A percentile compares a stretch with the other conserved stretches of the same genome.
Evolutionary conservation across 2,888 invertebrate genomes (phyloP).

Genomic region (Coelopa pilipes): DNA sequence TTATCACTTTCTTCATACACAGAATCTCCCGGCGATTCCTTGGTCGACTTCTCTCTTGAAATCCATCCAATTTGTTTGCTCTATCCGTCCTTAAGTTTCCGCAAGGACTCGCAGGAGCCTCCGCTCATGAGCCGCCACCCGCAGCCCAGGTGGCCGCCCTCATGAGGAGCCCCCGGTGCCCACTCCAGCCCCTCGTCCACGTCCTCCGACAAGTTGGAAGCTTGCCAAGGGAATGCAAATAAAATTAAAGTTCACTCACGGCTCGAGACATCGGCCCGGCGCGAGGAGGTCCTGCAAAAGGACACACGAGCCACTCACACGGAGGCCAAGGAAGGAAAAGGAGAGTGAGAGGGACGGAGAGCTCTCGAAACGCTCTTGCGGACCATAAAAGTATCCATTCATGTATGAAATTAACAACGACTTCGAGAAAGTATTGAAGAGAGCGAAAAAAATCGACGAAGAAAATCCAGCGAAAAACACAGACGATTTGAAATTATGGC

Average conservation of each 20-base stretch:
- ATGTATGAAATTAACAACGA: slow-evolving; percentile 64
- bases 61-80: too few species aligned
- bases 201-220: not conserved
- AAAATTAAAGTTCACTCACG: slow-evolving; percentile 34
- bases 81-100: not conserved
- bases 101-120: not conserved
- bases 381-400: slow-evolving; percentile 53
- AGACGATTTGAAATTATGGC: slow-evolving; percentile 7
- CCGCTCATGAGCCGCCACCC: not conserved
- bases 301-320: not conserved
- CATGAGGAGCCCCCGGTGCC: not conserved
- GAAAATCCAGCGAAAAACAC: not conserved
- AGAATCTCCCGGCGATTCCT: too few species aligned
- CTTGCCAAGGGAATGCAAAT: slow-evolving; percentile 26
- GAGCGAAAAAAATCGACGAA: not conserved
- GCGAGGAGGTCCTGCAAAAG: not conserved
- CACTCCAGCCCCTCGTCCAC: not conserved
- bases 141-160: not conserved
- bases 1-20: too few species aligned
- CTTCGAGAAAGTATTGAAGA: slow-evolving; percentile 29
- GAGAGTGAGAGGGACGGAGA: not conserved
- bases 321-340: not conserved
- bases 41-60: too few species aligned
- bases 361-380: slow-evolving; percentile 11
- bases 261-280: slow-evolving; percentile 21